A percentile compares a stretch with the other conserved stretches of the same genome.
Conservation (phyloP, 2,113 vertebrate species). For the Benthochromis sp. region DNA sequence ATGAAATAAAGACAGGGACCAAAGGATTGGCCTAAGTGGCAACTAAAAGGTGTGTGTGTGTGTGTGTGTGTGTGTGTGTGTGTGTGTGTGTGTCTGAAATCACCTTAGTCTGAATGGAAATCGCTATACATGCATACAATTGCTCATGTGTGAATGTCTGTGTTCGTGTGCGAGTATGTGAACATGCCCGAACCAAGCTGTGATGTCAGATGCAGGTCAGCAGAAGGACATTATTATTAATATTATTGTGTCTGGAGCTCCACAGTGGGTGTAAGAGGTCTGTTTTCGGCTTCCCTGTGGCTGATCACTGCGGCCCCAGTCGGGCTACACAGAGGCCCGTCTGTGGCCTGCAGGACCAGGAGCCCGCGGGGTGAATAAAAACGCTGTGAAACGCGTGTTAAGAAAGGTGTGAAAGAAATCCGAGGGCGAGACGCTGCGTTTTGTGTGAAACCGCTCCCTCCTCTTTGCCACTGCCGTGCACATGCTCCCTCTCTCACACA, state of each 20-base stretch:
- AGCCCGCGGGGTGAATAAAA: slow-evolving; percentile 60
- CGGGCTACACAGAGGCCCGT: slow-evolving; percentile 53
- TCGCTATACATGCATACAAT: slow-evolving; percentile 21
- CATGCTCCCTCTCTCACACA: neutral
- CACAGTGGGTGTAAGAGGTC: neutral
- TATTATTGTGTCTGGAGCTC: slow-evolving; percentile 48
- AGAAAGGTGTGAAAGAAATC: slow-evolving; percentile 59
- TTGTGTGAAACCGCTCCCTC: slow-evolving; percentile 44
- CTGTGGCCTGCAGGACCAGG: slow-evolving; percentile 52
- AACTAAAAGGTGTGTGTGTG: neutral
- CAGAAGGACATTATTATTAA: slow-evolving; percentile 40
- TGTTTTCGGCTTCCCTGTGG: slow-evolving; percentile 20
- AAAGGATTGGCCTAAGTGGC: too few relatives aligned
- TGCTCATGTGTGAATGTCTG: neutral
- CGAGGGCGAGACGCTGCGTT: slow-evolving; percentile 39
- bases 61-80: neutral
- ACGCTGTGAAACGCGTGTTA: slow-evolving; percentile 43
- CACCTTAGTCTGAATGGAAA: slow-evolving; percentile 8
- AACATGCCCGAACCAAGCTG: neutral
- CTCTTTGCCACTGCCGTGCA: neutral
- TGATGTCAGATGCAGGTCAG: slow-evolving; percentile 44
- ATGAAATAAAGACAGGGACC: too few relatives aligned
- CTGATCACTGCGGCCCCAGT: neutral
- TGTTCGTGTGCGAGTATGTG: neutral
- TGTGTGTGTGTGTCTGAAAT: neutral